Evolutionary conservation across 2,797 vertebrate genomes (phyloP).

Genomic region (Danio tinwini): DNA sequence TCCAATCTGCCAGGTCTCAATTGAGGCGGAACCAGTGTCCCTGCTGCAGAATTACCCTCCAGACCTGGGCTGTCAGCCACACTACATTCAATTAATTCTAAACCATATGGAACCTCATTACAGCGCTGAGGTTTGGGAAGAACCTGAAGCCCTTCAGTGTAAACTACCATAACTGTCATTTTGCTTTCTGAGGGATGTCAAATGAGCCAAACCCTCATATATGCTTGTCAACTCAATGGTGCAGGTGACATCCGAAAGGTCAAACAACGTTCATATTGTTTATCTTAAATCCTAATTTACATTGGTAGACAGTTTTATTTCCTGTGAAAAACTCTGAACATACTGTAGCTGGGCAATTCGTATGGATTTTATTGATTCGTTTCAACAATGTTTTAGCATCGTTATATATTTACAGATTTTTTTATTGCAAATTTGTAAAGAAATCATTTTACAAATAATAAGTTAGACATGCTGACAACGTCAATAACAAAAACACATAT

Average conservation of each 20-base stretch:
- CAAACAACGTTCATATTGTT: conserved; percentile 32
- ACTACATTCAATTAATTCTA: conserved; percentile 58
- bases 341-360: too few species aligned
- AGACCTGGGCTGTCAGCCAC: conserved; percentile 56
- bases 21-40: conserved; percentile 59
- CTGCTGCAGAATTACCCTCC: conserved; percentile 55
- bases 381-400: too few species aligned
- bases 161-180: conserved; percentile 40
- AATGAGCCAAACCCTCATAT: conserved; percentile 37
- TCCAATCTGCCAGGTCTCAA: conserved; percentile 56
- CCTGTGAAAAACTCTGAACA: neutral
- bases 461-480: too few species aligned
- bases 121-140: conserved; percentile 50
- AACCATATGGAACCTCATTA: conserved; percentile 62
- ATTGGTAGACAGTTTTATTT: neutral
- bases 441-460: too few species aligned
- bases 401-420: too few species aligned
- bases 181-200: conserved; percentile 42
- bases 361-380: too few species aligned
- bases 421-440: too few species aligned
- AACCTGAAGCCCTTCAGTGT: conserved; percentile 52
- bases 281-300: conserved; percentile 8
- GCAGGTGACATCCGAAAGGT: conserved; percentile 33
- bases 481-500: too few species aligned
- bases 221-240: conserved; percentile 37